These are phyloP conservation scores for Eupithecia exiguata DNA, from an alignment of 2,888 invertebrate species.

Conservation along the genomic window DNA sequence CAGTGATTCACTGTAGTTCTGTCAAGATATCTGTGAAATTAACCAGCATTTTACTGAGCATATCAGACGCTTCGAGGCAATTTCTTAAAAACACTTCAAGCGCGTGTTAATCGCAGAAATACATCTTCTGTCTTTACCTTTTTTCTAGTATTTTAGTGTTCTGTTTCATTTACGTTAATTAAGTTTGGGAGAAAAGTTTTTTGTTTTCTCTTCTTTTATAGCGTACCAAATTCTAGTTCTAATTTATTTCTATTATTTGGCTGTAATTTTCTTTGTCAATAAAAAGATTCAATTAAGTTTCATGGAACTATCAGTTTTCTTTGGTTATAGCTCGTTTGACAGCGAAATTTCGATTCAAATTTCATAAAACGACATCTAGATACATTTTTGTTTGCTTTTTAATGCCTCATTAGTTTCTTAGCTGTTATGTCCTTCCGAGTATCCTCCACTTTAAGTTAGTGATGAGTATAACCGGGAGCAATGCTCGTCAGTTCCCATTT, in stretches of 20 bases:
- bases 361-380: not conserved
- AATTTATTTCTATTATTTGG: too few species aligned
- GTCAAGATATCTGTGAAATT: not conserved
- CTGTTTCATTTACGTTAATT: too few species aligned
- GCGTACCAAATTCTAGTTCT: too few species aligned
- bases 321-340: not conserved
- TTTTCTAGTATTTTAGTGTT: not conserved
- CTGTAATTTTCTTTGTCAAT: too few species aligned
- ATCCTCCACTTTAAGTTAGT: not conserved
- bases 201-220: too few species aligned
- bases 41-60: not conserved
- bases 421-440: not conserved
- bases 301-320: not conserved
- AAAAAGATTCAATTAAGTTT: too few species aligned
- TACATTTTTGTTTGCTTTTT: not conserved
- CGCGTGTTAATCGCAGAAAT: not conserved
- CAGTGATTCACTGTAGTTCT: constrained; percentile 47
- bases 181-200: too few species aligned
- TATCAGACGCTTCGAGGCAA: not conserved
- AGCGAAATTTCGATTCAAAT: not conserved
- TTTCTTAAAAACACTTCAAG: not conserved
- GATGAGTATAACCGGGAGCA: not conserved
- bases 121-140: not conserved
- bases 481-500: not conserved
- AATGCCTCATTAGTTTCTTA: not conserved